Evolutionary conservation across 2,888 invertebrate species (phyloP), one percentile per base, ranked within the genome.

Genomic region (Metellina segmentata): DNA sequence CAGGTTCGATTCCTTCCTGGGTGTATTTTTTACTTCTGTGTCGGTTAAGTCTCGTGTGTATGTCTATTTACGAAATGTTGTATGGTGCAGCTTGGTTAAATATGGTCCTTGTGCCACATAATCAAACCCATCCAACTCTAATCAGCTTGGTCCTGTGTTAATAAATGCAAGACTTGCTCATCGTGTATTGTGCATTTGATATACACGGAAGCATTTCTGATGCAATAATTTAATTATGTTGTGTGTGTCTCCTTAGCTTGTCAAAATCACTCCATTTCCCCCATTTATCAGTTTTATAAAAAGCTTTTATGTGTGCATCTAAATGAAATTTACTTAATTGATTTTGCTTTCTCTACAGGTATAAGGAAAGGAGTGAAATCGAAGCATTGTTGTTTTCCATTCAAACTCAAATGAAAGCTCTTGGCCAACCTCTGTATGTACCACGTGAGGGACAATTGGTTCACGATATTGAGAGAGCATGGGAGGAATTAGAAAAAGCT

Each of bases 341-440:
- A 48, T 53, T 83, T 83, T 91, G 20, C 34, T 48, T 89, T 52
- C 81, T 48, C 92, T 94, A 19, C 91, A 97, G 98, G 95, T 99
- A 99, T 95, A 98, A 97, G 94, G 99, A 99, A 95, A 97, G 98
- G 89, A 99, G 98, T 93, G 99, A 99, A 95, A 98, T 99, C 94
- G 99, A 99, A 95, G 99, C 98, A 0, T 96, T 99, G 70, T 99
- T 97, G 95, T 99, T 99, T 95, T 97, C 98, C 94, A 98, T 99
- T 94, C 99, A 99, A 95, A 98, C 99, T 0, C 97, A 98, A 95
- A 96, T 99, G 94, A 99, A 99, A 95, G 98, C 98, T n/a, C 95
- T 99, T 93, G 97, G 98, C 93, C 98, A 98, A 94, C 98, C 98
- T 19, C 96, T 97, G 19, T 98, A 98, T 95, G 96, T 96, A 7